phyloP scores from a whole-genome alignment of 1,140 invertebrate genomes.

The Eumaeus atala region DNA sequence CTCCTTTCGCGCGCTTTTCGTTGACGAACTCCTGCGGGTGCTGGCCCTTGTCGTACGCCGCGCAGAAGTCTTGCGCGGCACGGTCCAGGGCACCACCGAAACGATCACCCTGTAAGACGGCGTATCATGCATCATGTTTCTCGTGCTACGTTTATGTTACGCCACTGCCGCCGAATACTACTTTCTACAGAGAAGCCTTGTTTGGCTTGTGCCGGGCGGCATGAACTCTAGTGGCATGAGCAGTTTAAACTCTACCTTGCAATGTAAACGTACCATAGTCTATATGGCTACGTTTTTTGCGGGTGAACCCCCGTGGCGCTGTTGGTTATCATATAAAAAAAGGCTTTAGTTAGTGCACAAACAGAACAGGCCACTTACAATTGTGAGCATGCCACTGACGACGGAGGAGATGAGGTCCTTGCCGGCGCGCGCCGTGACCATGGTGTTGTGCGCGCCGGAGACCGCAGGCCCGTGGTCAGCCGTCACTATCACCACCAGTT shows the following conservation, averaged over 20 bases:
- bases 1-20: slow-evolving; percentile 95
- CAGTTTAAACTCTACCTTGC: too few relatives aligned
- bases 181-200: too few relatives aligned
- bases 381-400: slow-evolving; percentile 97
- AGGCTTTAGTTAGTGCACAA: too few relatives aligned
- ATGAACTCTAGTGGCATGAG: too few relatives aligned
- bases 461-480: slow-evolving; percentile 99
- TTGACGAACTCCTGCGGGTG: slow-evolving; percentile 99
- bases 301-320: too few relatives aligned
- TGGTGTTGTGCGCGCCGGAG: slow-evolving; percentile 99
- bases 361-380: slow-evolving; percentile 83
- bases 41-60: slow-evolving; percentile 94
- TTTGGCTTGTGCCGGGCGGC: too few relatives aligned
- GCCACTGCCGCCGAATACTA: too few relatives aligned
- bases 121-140: not conserved
- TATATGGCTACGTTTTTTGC: too few relatives aligned
- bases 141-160: too few relatives aligned
- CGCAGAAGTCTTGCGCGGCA: slow-evolving; percentile 96
- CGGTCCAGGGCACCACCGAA: slow-evolving; percentile 99
- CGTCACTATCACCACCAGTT: slow-evolving; percentile 99
- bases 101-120: slow-evolving; percentile 86
- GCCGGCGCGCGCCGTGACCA: slow-evolving; percentile 98
- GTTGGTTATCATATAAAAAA: too few relatives aligned
- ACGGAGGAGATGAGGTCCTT: slow-evolving; percentile 99
- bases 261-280: too few relatives aligned